Evolutionary conservation across 2,797 vertebrate species (phyloP).

Genomic region (Arvicola amphibius): DNA sequence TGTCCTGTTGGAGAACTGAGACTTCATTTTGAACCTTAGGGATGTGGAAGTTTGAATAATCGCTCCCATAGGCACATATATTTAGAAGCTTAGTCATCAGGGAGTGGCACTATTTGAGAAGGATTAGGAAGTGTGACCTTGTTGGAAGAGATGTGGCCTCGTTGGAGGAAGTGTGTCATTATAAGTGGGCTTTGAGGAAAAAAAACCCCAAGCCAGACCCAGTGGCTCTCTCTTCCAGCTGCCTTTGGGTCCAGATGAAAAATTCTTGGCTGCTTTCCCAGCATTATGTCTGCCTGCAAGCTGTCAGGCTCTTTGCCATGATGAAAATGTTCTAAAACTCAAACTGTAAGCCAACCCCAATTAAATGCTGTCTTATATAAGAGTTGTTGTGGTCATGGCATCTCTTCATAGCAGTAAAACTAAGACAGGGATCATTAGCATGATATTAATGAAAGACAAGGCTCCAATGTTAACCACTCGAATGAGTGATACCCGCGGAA

Average conservation of each 20-base stretch:
- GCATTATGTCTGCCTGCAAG: not conserved
- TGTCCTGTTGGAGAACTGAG: not conserved
- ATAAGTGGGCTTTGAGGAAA: not conserved
- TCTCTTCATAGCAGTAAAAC: not conserved
- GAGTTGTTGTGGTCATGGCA: not conserved
- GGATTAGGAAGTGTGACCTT: not conserved
- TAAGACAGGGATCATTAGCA: not conserved
- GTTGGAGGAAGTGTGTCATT: not conserved
- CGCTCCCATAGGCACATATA: not conserved
- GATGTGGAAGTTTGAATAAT: not conserved
- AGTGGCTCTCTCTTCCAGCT: not conserved
- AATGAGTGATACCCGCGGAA: not conserved
- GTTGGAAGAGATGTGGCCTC: not conserved
- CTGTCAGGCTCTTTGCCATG: not conserved
- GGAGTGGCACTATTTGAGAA: not conserved
- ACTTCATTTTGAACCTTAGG: not conserved
- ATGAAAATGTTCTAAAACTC: not conserved
- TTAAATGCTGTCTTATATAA: not conserved
- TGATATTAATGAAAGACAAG: constrained; percentile 13
- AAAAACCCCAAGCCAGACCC: not conserved
- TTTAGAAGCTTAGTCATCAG: not conserved
- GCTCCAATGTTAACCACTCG: not conserved
- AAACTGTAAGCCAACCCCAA: not conserved
- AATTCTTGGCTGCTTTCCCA: not conserved
- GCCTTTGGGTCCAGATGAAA: not conserved